Conservation (phyloP, 2,797 vertebrate genomes). For the Takifugu ocellatus region DNA sequence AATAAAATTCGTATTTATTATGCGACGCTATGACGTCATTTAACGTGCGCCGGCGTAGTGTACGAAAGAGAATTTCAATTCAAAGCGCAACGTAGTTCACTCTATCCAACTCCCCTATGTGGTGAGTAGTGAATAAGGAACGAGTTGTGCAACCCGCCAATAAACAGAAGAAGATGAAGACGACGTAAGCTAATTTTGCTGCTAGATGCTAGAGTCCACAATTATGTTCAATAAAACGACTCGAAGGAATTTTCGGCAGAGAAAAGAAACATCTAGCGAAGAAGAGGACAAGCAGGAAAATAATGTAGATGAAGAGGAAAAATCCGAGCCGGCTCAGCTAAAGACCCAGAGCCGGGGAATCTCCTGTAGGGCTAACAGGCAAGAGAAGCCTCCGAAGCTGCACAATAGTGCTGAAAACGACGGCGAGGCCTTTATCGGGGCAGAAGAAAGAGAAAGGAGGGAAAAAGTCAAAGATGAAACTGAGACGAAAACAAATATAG, state of each 20-base stretch:
- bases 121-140: too few species aligned
- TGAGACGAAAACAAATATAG: constrained; percentile 33
- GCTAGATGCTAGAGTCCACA: not conserved
- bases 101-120: too few species aligned
- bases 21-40: too few species aligned
- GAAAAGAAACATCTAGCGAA: constrained; percentile 73
- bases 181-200: not conserved
- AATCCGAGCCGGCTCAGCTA: constrained; percentile 1
- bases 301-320: constrained; percentile 7
- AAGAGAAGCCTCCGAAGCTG: constrained; percentile 34
- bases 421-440: constrained; percentile 13
- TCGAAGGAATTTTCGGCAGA: constrained; percentile 74
- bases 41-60: too few species aligned
- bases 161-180: too few species aligned
- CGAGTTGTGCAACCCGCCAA: too few species aligned
- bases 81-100: too few species aligned
- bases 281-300: constrained; percentile 64
- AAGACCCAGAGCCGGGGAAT: constrained; percentile 61
- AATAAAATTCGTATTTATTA: too few species aligned
- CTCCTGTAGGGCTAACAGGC: constrained; percentile 65
- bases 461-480: constrained; percentile 14
- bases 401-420: constrained; percentile 48
- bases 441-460: constrained; percentile 10
- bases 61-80: too few species aligned
- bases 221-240: constrained; percentile 79